phyloP scores from a whole-genome alignment of 2,113 vertebrate species.

The Perca fluviatilis region DNA sequence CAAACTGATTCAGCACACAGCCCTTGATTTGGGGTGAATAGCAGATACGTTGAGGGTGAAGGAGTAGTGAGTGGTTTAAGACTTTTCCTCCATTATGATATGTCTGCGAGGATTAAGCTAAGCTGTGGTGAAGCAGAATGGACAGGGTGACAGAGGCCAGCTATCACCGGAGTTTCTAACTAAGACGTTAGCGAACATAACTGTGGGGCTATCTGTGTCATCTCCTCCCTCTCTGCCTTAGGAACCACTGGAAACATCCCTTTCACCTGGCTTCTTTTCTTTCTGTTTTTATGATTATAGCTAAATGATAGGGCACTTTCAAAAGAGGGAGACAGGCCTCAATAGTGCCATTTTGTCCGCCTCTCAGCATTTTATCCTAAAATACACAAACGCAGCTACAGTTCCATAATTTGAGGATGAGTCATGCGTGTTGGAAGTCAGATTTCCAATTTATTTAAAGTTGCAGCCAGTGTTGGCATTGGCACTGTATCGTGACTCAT shows the following conservation, averaged over 20 bases:
- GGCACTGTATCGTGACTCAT: not conserved
- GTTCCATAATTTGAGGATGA: slow-evolving; percentile 46
- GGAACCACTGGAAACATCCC: not conserved
- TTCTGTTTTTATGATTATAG: not conserved
- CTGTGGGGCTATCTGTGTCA: slow-evolving; percentile 44
- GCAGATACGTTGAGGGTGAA: slow-evolving; percentile 37
- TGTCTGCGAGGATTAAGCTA: slow-evolving; percentile 57
- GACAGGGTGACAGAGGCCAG: slow-evolving; percentile 49
- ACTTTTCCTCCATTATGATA: slow-evolving; percentile 43
- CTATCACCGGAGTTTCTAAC: slow-evolving; percentile 43
- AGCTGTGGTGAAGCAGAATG: slow-evolving; percentile 32
- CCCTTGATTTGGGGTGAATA: slow-evolving; percentile 12
- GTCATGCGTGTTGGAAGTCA: slow-evolving; percentile 34
- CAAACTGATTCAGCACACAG: not conserved
- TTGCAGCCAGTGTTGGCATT: slow-evolving; percentile 13
- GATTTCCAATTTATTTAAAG: slow-evolving; percentile 24
- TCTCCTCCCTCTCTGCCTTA: slow-evolving; percentile 5
- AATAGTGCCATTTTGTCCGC: slow-evolving; percentile 24
- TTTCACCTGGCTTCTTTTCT: slow-evolving; percentile 12
- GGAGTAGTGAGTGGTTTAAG: slow-evolving; percentile 54
- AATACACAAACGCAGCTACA: slow-evolving; percentile 48
- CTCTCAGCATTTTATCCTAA: slow-evolving; percentile 10
- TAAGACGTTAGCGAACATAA: slow-evolving; percentile 7
- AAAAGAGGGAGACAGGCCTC: not conserved
- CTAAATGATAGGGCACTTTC: slow-evolving; percentile 26